Evolutionary conservation across 2,113 vertebrate species (phyloP), one percentile per base, ranked within the genome.

Genomic region (Boleophthalmus pectinirostris): DNA sequence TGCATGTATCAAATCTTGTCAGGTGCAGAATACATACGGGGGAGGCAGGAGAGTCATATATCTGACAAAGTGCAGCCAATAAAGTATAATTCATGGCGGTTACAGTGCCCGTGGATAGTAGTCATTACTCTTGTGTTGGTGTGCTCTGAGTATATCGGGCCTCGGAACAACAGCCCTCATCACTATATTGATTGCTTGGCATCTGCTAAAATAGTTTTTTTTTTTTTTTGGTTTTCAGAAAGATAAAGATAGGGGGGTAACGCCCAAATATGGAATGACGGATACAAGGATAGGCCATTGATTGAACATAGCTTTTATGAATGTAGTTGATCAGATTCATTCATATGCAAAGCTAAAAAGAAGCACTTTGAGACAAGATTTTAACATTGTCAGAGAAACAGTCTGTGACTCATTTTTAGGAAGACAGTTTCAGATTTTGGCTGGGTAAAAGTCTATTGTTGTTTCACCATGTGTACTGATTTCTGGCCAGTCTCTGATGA

Each of bases 51-150:
- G 90, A 89, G 87, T 89, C 90, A 51, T 91, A 90, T 88, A 88
- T 85, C 86, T 92, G 85, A 88, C 88, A 70, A 81, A 91, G 85
- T 85, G 81, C 82, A 74, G 84, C 86, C 88, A 90, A 90, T 91
- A 92, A 91, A 89, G 86, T 85, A 82, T 87, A 89, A 92, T 90
- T 91, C 87, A 92, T 88, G 88, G 82, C 73, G 80, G 82, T 89
- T 89, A 88, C 88, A 75, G 85, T 84, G 86, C 64, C 86, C 23
- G 64, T 85, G 84, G 89, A 90, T 88, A 73, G 86, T 73, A 86
- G 86, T 87, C 88, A 90, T 92, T 89, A 90, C 87, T 92, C 89
- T 88, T 86, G 81, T 83, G 90, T 82, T 87, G 82, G 67, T 75
- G 86, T 80, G 77, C 65, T 3, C 66, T 81, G 73, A 61, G 78